A percentile compares a stretch with the other conserved stretches of the same genome.
phyloP scores from a whole-genome alignment of 2,797 vertebrate species.

The Ctenosaura bakeri region DNA sequence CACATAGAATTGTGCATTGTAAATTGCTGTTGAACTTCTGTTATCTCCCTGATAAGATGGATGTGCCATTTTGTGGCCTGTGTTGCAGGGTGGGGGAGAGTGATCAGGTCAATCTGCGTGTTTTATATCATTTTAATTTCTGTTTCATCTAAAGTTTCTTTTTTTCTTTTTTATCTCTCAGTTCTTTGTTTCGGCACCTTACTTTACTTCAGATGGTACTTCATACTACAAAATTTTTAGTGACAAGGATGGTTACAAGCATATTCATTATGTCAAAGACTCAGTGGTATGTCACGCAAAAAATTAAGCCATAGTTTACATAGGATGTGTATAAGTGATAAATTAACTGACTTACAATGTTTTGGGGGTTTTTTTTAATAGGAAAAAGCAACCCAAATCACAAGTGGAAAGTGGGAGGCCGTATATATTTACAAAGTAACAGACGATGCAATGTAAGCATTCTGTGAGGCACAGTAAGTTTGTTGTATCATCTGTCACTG shows the following conservation, averaged over 20 bases:
- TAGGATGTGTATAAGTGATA: conserved; percentile 68
- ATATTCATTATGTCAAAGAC: conserved; percentile 91
- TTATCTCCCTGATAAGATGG: not conserved
- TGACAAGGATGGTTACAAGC: conserved; percentile 92
- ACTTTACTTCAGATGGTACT: conserved; percentile 89
- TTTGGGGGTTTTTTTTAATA: conserved; percentile 69
- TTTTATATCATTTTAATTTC: not conserved
- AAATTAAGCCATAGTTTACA: conserved; percentile 63
- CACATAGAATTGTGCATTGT: not conserved
- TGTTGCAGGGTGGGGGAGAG: too few species aligned
- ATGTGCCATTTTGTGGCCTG: not conserved
- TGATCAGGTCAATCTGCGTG: not conserved
- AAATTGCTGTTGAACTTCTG: not conserved
- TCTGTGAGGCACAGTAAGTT: conserved; percentile 48
- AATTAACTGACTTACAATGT: conserved; percentile 65
- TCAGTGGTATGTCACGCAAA: conserved; percentile 81
- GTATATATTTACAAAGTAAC: conserved; percentile 93
- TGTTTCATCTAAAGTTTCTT: conserved; percentile 63
- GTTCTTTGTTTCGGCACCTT: conserved; percentile 90
- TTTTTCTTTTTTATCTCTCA: conserved; percentile 76
- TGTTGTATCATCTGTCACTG: conserved; percentile 48
- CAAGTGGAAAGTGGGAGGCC: conserved; percentile 96
- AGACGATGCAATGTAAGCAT: conserved; percentile 91
- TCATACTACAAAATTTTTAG: conserved; percentile 98
- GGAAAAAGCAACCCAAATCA: conserved; percentile 90